Base-by-base conservation (phyloP, 2,797 vertebrate genomes). In the Neopelma chrysocephalum region DNA sequence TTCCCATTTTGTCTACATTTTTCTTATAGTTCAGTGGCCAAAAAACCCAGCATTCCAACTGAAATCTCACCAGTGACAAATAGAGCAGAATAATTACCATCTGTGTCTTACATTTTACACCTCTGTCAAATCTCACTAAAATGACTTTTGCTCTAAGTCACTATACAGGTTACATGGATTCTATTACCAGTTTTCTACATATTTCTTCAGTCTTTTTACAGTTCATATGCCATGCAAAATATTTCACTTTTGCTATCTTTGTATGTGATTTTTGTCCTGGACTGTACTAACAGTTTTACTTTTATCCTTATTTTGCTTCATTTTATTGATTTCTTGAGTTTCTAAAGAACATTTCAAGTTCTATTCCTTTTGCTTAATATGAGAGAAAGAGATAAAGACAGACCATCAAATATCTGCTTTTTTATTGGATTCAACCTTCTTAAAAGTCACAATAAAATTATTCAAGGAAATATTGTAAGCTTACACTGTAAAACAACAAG, bases 61-160 rank as follows among this genome's bases (percentile, higher is more conserved):
- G 77, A 95, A 96, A 90, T 25, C n/a, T 86, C 65, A 94, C 75
- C 71, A 84, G 14, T 77, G 78, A 58, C 82, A 96, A 95, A 85
- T 87, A 91, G 93, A 96, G 96, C 92, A 91, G 91, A 95, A 94
- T 93, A 94, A 95, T 87, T 87, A 57, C 90, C 80, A 93, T 94
- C 93, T 95, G 90, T 82, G 75, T 61, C 80, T 88, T 75, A 62
- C 42, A 66, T 88, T 97, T 96, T 95, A 92, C 69, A 94, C 82
- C 62, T 92, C 80, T 91, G 65, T 86, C 65, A 94, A 90, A 91
- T 85, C 40, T 32, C 53, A 75, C 71, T 81, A 68, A 93, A 89
- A 75, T 88, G 21, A 78, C 82, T 95, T 76, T 75, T 95, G 64
- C 76, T 69, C 72, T 62, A 16, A 93, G n/a, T 85, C 21, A 32